Evolutionary conservation across 2,113 vertebrate genomes (phyloP), one percentile per base, ranked within the genome.

Genomic region (Enhydra lutris): DNA sequence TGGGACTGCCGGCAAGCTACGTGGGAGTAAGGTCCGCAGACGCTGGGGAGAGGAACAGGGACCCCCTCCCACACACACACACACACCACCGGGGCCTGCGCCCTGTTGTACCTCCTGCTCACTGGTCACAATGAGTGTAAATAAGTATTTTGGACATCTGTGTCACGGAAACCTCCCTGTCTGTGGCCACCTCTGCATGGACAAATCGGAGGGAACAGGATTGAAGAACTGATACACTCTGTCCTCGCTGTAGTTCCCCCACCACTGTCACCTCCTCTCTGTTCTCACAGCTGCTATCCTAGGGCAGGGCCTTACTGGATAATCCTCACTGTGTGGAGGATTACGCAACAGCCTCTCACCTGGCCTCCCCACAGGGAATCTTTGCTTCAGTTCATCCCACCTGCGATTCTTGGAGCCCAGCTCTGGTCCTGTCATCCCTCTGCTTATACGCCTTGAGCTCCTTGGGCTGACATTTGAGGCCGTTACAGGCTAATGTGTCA

Each of bases 1-100:
- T 12, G 5, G 67, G 55, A n/a, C 29, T 11, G 6, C 18, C 1
- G 2, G 24, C 34, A 24, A 24, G 3, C 15, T 5, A 31, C 45
- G 0, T 5, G 31, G 14, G 1, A 69, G 36, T 6, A 15, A 8
- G 8, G 36, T 1, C 7, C 17, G 39, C 26, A 0, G 17, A 10
- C 15, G 21, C 9, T 17, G 29, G 63, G 55, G 55, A 39, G 24
- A 24, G 50, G 6, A 18, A 11, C 6, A 5, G 50, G 50, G 50
- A 14, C 50, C 14, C 50, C 50, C 4, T 15, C 50, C 50, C 50
- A 14, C 50, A 4, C 50, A 14, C 50, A 4, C 50, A 14, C 50
- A 52, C 50, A 52, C 50, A 4, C 50, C 14, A 15, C 50, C 4
- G 14, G 50, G 50, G 23, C 31, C 63, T 11, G 23, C 1, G 2